phyloP scores from a whole-genome alignment of 2,113 vertebrate species.

The Xenotilapia leptura region DNA sequence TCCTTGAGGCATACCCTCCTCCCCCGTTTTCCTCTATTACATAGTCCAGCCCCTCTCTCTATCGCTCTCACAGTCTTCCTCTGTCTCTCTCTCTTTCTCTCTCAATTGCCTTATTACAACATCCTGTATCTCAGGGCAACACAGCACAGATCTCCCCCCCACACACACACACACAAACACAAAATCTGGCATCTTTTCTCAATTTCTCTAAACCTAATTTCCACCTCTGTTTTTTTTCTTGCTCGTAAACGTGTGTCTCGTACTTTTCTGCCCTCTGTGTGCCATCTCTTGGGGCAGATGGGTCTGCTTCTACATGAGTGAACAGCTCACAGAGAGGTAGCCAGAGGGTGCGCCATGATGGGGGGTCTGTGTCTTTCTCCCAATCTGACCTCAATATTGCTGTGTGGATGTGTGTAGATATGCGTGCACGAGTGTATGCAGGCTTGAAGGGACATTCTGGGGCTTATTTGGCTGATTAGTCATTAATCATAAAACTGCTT shows the following conservation, averaged over 20 bases:
- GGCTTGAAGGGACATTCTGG: slow-evolving; percentile 8
- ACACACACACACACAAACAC: background rate
- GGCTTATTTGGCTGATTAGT: slow-evolving; percentile 22
- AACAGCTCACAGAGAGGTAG: slow-evolving; percentile 40
- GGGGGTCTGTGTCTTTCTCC: slow-evolving; percentile 36
- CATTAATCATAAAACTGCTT: background rate
- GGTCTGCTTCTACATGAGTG: slow-evolving; percentile 56
- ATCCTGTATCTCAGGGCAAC: slow-evolving; percentile 75
- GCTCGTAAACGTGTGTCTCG: background rate
- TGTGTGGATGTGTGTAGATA: background rate
- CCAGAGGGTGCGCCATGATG: slow-evolving; percentile 48
- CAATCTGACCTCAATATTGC: slow-evolving; percentile 59
- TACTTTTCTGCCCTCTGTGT: background rate
- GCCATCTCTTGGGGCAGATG: slow-evolving; percentile 53
- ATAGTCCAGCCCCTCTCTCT: background rate
- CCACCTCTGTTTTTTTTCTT: slow-evolving; percentile 1
- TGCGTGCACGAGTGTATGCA: background rate
- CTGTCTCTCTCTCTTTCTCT: slow-evolving; percentile 18
- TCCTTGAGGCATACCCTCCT: slow-evolving; percentile 25
- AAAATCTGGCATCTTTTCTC: slow-evolving; percentile 9
- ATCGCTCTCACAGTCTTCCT: slow-evolving; percentile 3
- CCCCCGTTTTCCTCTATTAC: background rate
- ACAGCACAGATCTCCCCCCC: slow-evolving; percentile 30
- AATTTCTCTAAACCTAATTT: slow-evolving; percentile 25
- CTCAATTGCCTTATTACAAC: slow-evolving; percentile 67